These are phyloP conservation scores for Leptinotarsa peninsularis DNA, from an alignment of 2,888 invertebrate species.

Conservation along the genomic window DNA sequence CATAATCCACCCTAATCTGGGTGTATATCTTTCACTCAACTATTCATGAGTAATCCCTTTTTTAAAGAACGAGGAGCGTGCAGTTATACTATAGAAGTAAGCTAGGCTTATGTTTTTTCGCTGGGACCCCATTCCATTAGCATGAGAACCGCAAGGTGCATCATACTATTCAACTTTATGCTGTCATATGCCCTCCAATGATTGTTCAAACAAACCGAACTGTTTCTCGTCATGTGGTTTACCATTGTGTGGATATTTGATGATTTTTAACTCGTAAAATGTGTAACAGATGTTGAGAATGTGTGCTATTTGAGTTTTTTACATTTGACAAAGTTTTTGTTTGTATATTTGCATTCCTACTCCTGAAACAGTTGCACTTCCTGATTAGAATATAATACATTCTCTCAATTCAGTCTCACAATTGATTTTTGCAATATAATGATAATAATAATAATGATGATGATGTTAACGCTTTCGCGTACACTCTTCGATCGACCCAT, in stretches of 20 bases:
- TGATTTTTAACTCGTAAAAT: conserved; percentile 35
- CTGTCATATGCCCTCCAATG: conserved; percentile 34
- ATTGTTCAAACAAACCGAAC: conserved; percentile 37
- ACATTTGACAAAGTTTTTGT: conserved; percentile 29
- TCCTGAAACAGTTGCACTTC: conserved; percentile 11
- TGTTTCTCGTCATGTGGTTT: conserved; percentile 39
- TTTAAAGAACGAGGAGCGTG: conserved; percentile 57
- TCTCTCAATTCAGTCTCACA: too few species aligned
- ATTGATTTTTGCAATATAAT: too few species aligned
- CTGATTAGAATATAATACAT: not conserved
- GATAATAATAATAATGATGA: too few species aligned
- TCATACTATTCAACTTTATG: conserved; percentile 42
- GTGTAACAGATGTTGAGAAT: conserved; percentile 37
- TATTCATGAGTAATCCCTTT: conserved; percentile 60
- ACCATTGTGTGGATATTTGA: conserved; percentile 38
- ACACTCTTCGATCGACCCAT: too few species aligned
- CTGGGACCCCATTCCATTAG: conserved; percentile 54
- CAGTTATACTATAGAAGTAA: conserved; percentile 52
- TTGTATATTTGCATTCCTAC: conserved; percentile 2
- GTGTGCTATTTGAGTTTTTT: conserved; percentile 6
- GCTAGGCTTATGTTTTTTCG: conserved; percentile 42
- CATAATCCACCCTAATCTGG: conserved; percentile 59
- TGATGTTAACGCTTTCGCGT: too few species aligned
- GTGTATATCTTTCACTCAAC: conserved; percentile 62
- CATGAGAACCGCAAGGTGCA: conserved; percentile 59